A percentile compares a stretch with the other conserved stretches of the same genome.
Conservation (phyloP, 2,113 vertebrate genomes). For the Mus spicilegus region DNA sequence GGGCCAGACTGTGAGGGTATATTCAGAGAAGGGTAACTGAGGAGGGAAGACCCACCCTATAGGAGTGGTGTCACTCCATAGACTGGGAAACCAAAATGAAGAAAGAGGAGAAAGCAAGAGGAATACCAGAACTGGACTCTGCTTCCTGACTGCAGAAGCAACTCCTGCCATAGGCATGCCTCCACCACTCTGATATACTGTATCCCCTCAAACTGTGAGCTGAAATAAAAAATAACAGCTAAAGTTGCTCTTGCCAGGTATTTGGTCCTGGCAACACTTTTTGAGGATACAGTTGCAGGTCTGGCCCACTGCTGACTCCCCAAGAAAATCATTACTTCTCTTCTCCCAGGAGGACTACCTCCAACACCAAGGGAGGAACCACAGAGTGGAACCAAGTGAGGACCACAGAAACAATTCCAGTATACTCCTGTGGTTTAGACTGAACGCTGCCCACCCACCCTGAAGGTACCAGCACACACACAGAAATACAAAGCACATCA, state of each 20-base stretch:
- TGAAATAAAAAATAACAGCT: background rate
- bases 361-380: background rate
- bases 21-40: no score
- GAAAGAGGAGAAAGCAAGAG: background rate
- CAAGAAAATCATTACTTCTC: background rate
- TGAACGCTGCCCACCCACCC: background rate
- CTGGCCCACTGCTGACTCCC: background rate
- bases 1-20: background rate
- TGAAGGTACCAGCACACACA: conserved; percentile 18
- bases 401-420: background rate
- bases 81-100: background rate
- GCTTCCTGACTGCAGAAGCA: background rate
- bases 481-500: background rate
- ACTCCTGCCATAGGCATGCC: no score
- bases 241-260: background rate
- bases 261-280: background rate
- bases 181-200: background rate
- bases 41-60: background rate
- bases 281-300: background rate
- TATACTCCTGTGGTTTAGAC: background rate
- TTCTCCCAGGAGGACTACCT: background rate
- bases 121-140: background rate
- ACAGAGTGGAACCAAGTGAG: background rate
- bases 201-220: background rate
- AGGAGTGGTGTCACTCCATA: background rate